A percentile compares a stretch with the other conserved stretches of the same genome.
Evolutionary conservation across 2,113 vertebrate species (phyloP).

Genomic region (Dicrurus megarhynchus): DNA sequence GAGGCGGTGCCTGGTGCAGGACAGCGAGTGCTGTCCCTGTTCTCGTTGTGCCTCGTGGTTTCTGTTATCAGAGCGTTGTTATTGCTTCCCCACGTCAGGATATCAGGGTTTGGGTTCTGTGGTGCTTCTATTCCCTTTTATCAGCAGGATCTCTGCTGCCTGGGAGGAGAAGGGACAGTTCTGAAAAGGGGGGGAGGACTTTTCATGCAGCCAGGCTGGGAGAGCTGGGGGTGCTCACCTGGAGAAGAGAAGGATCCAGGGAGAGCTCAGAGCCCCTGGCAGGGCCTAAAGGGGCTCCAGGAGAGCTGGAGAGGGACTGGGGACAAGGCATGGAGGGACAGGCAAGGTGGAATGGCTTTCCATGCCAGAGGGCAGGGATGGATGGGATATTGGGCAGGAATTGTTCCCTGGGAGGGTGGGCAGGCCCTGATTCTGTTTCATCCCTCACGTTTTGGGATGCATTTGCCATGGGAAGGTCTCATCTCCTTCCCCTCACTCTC

Average conservation of each 20-base stretch:
- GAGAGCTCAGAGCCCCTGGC: background rate
- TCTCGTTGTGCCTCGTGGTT: background rate
- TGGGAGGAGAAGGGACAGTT: background rate
- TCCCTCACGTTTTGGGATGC: background rate
- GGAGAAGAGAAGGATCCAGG: background rate
- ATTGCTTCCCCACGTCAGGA: background rate
- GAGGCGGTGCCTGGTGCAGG: background rate
- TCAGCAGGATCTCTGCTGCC: background rate
- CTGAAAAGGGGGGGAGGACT: background rate
- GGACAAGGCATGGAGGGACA: background rate
- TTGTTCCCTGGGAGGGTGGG: background rate
- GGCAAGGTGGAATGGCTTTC: background rate
- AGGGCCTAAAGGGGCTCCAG: background rate
- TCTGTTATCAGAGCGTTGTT: background rate
- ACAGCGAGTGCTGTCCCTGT: rapidly evolving
- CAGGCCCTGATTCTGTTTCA: background rate
- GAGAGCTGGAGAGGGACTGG: background rate
- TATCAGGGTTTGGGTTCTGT: too few relatives aligned
- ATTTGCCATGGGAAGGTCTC: rapidly evolving
- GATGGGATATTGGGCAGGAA: background rate
- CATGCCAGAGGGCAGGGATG: background rate
- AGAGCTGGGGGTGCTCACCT: background rate
- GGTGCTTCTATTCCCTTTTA: background rate
- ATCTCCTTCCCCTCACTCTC: background rate
- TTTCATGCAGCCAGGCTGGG: background rate